phyloP scores from a whole-genome alignment of 2,113 vertebrate species.

The Nettapus auritus region DNA sequence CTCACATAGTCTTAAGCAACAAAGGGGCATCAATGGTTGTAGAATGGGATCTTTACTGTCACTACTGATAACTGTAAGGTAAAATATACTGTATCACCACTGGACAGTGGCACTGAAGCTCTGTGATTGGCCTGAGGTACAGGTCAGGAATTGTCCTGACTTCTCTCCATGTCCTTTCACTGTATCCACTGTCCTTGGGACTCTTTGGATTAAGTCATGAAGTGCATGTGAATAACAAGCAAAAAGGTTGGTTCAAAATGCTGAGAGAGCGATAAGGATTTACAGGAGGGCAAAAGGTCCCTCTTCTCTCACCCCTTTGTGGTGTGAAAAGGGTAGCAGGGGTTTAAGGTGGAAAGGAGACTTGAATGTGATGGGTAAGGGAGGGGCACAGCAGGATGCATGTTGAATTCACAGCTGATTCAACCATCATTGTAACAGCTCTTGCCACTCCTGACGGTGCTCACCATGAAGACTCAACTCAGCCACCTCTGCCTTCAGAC shows the following conservation, averaged over 20 bases:
- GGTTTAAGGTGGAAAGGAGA: background rate
- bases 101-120: background rate
- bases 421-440: conserved; percentile 32
- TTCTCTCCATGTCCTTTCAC: background rate
- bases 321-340: background rate
- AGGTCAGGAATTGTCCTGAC: background rate
- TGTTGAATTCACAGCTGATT: conserved; percentile 23
- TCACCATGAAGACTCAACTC: no score
- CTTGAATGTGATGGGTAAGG: background rate
- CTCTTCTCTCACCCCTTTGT: background rate
- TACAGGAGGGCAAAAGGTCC: background rate
- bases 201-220: background rate
- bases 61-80: background rate
- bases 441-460: conserved; percentile 6
- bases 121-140: background rate
- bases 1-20: background rate
- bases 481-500: no score
- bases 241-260: background rate
- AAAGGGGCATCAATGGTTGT: no score
- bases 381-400: background rate
- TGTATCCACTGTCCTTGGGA: background rate
- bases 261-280: background rate
- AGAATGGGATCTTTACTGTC: background rate
- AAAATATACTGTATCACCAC: background rate
- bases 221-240: background rate